Evolutionary conservation across 2,113 vertebrate genomes (phyloP), one percentile per base, ranked within the genome.

Genomic region (Myocastor coypus): DNA sequence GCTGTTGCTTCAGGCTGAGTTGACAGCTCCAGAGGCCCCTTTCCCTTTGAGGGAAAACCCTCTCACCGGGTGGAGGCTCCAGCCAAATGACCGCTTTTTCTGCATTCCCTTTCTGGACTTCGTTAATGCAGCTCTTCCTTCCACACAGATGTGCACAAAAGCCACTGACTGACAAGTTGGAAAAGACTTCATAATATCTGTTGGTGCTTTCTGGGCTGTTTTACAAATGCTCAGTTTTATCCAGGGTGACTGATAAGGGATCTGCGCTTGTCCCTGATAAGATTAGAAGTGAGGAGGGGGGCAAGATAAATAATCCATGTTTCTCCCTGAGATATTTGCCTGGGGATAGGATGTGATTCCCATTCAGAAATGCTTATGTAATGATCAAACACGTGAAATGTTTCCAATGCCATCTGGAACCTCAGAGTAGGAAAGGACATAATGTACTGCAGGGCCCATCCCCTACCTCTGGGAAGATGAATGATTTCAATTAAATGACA

Each of bases 221-320:
- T 94, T 92, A 78, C 63, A 93, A 61, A 82, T 93, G 78, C 37
- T 92, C 63, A 28, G 34, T 95, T 94, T 92, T 91, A 92, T 92
- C 85, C 71, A 83, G 77, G 46, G 55, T 91, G 26, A n/a, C 71
- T 84, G 73, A 73, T 55, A 40, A 89, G 20, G 52, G 5, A 73
- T 77, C 68, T 42, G 42, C 12, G 4, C 17, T 93, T 83, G 16
- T 59, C 83, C 84, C 19, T 77, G 37, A 57, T 59, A 66, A 93
- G 50, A 95, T 93, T 86, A 75, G 9, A 86, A 57, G 30, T 83
- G 66, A 68, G 32, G 19, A 46, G 73, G 52, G 26, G 32, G 20
- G 0, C 37, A 71, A 85, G 37, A n/a, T 66, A 88, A 85, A 91
- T n/a, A 93, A 63, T 3, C 55, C 57, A 6, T 16, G 26, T 75